Evolutionary conservation across 2,113 vertebrate genomes (phyloP).

Genomic region (Aramus guarauna): DNA sequence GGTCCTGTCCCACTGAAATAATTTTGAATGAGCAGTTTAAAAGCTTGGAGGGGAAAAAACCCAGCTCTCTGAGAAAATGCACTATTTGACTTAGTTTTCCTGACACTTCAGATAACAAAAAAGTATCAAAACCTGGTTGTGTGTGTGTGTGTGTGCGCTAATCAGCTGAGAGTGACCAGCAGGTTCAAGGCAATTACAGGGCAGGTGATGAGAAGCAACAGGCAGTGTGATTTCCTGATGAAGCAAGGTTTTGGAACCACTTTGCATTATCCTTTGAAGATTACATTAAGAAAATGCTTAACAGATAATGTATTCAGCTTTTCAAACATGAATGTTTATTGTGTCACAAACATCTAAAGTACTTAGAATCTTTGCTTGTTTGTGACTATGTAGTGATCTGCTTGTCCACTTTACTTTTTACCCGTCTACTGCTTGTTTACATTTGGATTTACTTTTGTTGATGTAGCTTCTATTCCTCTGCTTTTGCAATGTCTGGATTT

Average conservation of each 20-base stretch:
- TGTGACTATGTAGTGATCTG: not conserved
- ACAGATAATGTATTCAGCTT: not conserved
- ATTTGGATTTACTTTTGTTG: not conserved
- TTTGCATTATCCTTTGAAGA: not conserved
- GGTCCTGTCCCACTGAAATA: not conserved
- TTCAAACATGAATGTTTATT: not conserved
- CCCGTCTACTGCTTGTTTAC: not conserved
- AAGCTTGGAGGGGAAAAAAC: not conserved
- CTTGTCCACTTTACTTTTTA: not conserved
- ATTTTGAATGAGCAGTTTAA: not conserved
- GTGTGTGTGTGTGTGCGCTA: fast-evolving
- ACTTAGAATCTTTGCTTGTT: too few relatives aligned
- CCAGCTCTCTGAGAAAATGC: not conserved
- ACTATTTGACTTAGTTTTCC: not conserved
- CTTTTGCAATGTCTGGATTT: not conserved
- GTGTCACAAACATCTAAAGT: not conserved
- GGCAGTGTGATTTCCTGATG: not conserved
- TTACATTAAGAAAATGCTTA: not conserved
- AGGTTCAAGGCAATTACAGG: not conserved
- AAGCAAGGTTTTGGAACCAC: not conserved
- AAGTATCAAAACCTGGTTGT: not conserved
- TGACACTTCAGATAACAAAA: not conserved
- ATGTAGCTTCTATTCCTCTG: not conserved
- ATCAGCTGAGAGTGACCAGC: not conserved
- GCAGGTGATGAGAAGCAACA: not conserved